Percentiles rank a stretch among this genome's conserved stretches.
These are phyloP conservation scores for Spongilla lacustris DNA, from an alignment of 37 sponge, comb jelly and placozoan genomes.

Conservation along the genomic window DNA sequence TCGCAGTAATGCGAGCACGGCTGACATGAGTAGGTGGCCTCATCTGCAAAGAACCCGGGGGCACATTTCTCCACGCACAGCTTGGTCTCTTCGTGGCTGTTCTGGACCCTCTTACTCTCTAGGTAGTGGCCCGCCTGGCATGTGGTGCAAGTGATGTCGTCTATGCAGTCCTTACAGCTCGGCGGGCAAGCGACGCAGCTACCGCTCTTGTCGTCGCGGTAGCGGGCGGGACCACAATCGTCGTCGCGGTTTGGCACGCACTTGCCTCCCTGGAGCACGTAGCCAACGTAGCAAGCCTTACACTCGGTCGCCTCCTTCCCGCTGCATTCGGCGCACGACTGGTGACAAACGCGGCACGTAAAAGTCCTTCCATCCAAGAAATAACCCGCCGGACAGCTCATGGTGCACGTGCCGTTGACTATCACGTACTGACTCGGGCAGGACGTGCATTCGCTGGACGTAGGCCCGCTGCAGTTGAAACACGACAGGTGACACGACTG, in stretches of 20 bases:
- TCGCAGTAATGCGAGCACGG: slow-evolving; percentile 25
- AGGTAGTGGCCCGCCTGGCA: slow-evolving; percentile 3
- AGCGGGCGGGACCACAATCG: slow-evolving; percentile 20
- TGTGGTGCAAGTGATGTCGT: slow-evolving; percentile 21
- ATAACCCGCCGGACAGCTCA: slow-evolving; percentile 25
- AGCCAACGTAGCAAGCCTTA: slow-evolving; percentile 12
- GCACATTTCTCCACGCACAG: slow-evolving; percentile 12
- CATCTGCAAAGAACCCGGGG: slow-evolving; percentile 25
- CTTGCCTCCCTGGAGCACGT: not conserved
- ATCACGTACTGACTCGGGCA: slow-evolving; percentile 50
- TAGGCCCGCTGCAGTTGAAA: slow-evolving; percentile 55
- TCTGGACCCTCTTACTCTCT: not conserved
- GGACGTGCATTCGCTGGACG: slow-evolving; percentile 26
- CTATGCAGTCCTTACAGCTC: slow-evolving; percentile 28
- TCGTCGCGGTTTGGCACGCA: slow-evolving; percentile 1
- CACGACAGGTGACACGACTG: slow-evolving; percentile 60
- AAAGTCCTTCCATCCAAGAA: slow-evolving; percentile 47
- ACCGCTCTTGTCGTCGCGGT: slow-evolving; percentile 16
- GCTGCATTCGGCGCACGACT: slow-evolving; percentile 51
- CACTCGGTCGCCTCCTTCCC: slow-evolving; percentile 52
- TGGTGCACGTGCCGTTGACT: slow-evolving; percentile 24
- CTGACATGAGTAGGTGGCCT: not conserved
- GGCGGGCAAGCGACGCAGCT: slow-evolving; percentile 21
- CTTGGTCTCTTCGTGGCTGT: not conserved
- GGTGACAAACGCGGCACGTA: slow-evolving; percentile 57